Conservation (phyloP, 2,113 vertebrate species). For the Hemibagrus wyckioides region DNA sequence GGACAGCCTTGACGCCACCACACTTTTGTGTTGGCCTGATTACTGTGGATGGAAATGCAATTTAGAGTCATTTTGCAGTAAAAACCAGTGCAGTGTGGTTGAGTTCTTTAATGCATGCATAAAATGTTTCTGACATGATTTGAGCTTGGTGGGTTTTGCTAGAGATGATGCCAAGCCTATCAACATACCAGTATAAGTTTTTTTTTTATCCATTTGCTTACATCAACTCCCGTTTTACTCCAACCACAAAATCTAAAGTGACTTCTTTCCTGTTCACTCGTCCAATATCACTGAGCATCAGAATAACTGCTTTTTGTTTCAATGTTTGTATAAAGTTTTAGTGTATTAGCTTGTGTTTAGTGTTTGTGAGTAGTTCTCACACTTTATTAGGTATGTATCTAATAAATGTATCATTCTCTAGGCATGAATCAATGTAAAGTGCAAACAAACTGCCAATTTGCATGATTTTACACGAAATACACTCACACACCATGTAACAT, state of each 20-base stretch:
- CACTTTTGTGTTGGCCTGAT: not conserved
- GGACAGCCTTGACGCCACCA: not conserved
- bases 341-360: not conserved
- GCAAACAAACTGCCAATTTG: not conserved
- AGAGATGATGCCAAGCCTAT: not conserved
- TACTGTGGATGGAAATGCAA: not conserved
- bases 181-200: not conserved
- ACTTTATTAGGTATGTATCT: not conserved
- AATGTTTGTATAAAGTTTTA: not conserved
- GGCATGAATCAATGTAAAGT: not conserved
- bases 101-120: not conserved
- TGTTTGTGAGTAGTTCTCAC: not conserved
- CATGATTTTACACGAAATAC: not conserved
- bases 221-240: not conserved
- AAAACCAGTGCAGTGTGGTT: not conserved
- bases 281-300: not conserved
- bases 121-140: not conserved
- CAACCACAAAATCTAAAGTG: not conserved
- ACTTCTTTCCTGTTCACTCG: not conserved
- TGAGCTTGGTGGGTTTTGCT: not conserved
- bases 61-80: not conserved
- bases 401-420: not conserved
- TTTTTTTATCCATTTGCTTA: not conserved
- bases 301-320: not conserved
- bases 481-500: not conserved